These are phyloP conservation scores for Apodemus speciosus DNA, from an alignment of 2,113 vertebrate species.

Conservation along the genomic window DNA sequence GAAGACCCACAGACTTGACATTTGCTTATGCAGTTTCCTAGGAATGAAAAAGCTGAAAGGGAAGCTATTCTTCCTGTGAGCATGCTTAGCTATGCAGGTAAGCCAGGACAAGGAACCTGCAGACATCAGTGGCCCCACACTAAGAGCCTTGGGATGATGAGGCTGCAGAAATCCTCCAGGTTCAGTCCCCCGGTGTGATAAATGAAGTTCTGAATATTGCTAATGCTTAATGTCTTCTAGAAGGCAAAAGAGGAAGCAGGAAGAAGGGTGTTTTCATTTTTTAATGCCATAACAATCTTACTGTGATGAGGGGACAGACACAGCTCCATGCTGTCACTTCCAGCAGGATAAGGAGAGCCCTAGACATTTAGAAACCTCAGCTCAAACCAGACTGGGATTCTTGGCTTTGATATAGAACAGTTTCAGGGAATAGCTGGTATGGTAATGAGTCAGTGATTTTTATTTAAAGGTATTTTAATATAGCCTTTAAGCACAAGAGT, in stretches of 20 bases:
- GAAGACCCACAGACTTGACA: not conserved
- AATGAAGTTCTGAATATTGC: slow-evolving; percentile 21
- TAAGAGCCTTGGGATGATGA: not conserved
- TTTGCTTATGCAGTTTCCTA: not conserved
- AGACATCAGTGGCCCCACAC: not conserved
- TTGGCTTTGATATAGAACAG: not conserved
- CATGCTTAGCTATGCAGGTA: not conserved
- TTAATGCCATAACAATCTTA: not conserved
- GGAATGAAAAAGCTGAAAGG: not conserved
- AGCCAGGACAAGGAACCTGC: not conserved
- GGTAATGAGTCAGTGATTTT: not conserved
- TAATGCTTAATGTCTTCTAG: not conserved
- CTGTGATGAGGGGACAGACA: not conserved
- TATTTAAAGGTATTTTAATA: not conserved
- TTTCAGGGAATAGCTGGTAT: not conserved
- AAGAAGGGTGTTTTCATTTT: not conserved
- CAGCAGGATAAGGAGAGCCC: no score
- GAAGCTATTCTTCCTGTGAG: not conserved
- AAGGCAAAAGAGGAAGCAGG: not conserved
- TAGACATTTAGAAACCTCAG: not conserved
- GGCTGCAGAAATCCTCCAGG: not conserved
- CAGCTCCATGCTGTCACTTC: not conserved
- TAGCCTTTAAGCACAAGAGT: not conserved
- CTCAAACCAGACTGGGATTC: not conserved
- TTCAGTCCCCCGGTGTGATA: not conserved